These are phyloP conservation scores for Microplitis deprimator DNA, from an alignment of 2,888 invertebrate genomes.

Conservation along the genomic window DNA sequence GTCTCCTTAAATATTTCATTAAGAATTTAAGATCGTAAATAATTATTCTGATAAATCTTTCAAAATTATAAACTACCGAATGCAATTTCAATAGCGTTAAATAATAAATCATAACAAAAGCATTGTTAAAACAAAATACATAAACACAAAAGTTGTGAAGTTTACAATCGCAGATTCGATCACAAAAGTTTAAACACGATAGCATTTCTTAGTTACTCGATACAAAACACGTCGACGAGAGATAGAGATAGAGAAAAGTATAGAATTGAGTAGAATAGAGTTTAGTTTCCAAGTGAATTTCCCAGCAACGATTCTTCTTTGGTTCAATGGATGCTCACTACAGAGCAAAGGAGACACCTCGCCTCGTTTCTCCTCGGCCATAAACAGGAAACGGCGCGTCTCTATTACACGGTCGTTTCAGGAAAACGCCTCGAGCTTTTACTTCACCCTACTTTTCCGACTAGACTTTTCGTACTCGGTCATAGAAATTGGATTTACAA, in stretches of 20 bases:
- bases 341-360: slow-evolving; percentile 2
- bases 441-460: slow-evolving; percentile 16
- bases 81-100: too few species aligned
- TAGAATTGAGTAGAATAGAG: neutral
- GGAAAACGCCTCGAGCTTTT: slow-evolving; percentile 39
- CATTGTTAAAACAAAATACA: neutral
- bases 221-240: neutral
- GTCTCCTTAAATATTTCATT: too few species aligned
- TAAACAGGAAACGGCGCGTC: slow-evolving; percentile 40
- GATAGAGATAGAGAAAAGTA: neutral
- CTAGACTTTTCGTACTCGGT: slow-evolving; percentile 28
- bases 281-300: slow-evolving; percentile 26
- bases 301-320: slow-evolving; percentile 49
- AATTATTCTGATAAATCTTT: too few species aligned
- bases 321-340: slow-evolving; percentile 45
- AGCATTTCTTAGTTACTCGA: slow-evolving; percentile 32
- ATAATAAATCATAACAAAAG: too few species aligned
- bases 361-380: neutral
- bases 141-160: slow-evolving; percentile 31
- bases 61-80: too few species aligned
- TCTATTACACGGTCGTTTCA: slow-evolving; percentile 47
- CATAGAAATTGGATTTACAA: slow-evolving; percentile 44
- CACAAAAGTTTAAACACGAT: slow-evolving; percentile 37
- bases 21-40: too few species aligned
- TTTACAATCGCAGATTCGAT: slow-evolving; percentile 27